Evolutionary conservation across 37 sponge, comb jelly and placozoan species (phyloP), one percentile per base, ranked within the genome.

Genomic region (Hexactinellida sp.): DNA sequence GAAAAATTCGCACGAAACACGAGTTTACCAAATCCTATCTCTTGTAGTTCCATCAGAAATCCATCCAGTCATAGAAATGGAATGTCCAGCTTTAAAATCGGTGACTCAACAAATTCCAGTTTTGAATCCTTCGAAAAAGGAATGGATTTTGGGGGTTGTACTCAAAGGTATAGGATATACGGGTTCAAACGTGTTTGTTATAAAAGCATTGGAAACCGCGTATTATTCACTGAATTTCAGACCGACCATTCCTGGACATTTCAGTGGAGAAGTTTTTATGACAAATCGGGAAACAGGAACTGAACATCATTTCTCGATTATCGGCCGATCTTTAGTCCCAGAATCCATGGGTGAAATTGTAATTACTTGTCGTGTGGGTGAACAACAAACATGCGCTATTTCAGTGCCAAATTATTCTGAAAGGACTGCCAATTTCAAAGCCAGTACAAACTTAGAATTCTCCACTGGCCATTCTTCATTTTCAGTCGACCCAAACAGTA

Each of bases 371-470:
- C 76, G 76, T 23, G 76, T 63, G 21, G 76, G 76, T 63, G 76
- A 63, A 23, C 76, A 10, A 63, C 76, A 63, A 28, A 63, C 76
- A 7, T 63, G 76, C 13, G 76, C 76, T 23, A 63, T 63, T 25
- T 63, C 76, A 25, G 76, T 63, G 76, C 76, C 76, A 10, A 63
- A 63, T n/a, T 63, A 63, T 63, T 63, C 76, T 21, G 76, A 63
- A 63, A 10, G 76, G 13, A 63, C 76, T 7, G 76, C 76, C 76
- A 63, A 63, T 63, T 63, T 63, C 76, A 63, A 10, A 25, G 76
- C 76, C 25, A 63, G 28, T 23, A 63, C 76, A 25, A 63, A 63
- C 13, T 23, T 63, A 5, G 28, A 63, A n/a, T 63, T 63, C 30
- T 63, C 76, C 3, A 25, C 76, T 63, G 76, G 76, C 21, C 76